Evolutionary conservation across 2,888 invertebrate species (phyloP), one percentile per base, ranked within the genome.

Genomic region (Agrotis exclamationis): DNA sequence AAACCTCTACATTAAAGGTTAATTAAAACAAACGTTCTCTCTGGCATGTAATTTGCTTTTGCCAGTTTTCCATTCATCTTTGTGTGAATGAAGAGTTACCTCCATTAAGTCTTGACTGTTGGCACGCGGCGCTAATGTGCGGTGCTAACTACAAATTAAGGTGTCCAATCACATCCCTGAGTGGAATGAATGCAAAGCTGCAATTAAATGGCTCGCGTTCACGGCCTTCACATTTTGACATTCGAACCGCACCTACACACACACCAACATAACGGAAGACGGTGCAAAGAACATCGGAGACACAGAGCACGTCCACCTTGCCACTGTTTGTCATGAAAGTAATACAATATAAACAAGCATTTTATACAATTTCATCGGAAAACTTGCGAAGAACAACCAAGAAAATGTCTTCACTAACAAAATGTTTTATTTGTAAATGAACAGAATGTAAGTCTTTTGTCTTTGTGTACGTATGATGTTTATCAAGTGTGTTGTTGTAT

Each of bases 141-240:
- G 59, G 57, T 70, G 76, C 71, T 80, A 82, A 76, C 70, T 85
- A 80, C 85, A 83, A 87, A 87, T 83, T 83, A 85, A 85, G 64
- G 63, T 79, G 74, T 79, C 74, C 76, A 67, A 87, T 78, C 84
- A 77, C 74, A 71, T 69, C 62, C 53, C 50, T 59, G 66, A 68
- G 58, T 62, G 70, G 68, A 69, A 70, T 70, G 60, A 83, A 72
- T 74, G 75, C 67, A 63, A 70, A 73, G 77, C 73, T 78, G 76
- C 82, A 84, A 81, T 80, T 85, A 85, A 86, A 83, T 76, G 71
- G 80, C 85, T 84, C 72, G 67, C 82, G 80, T 70, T 79, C 82
- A 79, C 82, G 63, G 51, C 63, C 65, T 56, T 63, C 47, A 66
- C 78, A 70, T 80, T 63, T 62, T 66, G 65, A 63, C 60, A 74